phyloP scores from a whole-genome alignment of 2,888 invertebrate genomes.

The Calliopum simillimum region DNA sequence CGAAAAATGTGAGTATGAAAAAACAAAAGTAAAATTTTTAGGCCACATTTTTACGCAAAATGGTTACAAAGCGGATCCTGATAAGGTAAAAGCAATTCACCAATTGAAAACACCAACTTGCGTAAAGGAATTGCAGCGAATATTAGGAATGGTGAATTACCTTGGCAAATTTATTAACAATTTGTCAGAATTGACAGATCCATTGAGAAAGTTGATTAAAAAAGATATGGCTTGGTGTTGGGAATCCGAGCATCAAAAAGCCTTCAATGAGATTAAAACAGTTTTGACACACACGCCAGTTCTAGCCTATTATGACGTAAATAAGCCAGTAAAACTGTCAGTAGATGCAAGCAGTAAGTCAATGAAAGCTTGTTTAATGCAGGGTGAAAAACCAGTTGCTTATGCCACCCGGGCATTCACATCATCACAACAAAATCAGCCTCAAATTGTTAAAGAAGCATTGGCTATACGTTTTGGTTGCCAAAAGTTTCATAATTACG shows the following conservation, averaged over 20 bases:
- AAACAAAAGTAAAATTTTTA: no score
- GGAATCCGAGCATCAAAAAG: constrained; percentile 25
- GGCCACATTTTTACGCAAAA: no score
- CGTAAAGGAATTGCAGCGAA: constrained; percentile 42
- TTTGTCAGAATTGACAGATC: constrained; percentile 33
- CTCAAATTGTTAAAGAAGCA: constrained; percentile 47
- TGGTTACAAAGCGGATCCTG: constrained; percentile 31
- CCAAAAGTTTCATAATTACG: constrained; percentile 56
- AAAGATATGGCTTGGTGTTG: constrained; percentile 29
- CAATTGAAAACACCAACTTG: constrained; percentile 37
- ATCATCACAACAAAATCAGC: no score
- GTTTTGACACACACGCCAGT: constrained; percentile 32
- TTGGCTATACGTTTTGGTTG: constrained; percentile 57
- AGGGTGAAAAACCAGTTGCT: constrained; percentile 55
- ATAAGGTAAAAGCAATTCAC: constrained; percentile 42
- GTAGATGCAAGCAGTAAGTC: constrained; percentile 35
- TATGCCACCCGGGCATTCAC: constrained; percentile 57
- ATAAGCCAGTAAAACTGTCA: constrained; percentile 30
- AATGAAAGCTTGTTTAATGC: constrained; percentile 55
- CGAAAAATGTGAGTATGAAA: no score
- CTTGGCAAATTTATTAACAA: no score
- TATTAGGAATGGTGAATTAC: constrained; percentile 44
- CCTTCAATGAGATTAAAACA: constrained; percentile 29
- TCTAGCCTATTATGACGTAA: constrained; percentile 32
- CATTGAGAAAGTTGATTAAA: no score